phyloP scores from a whole-genome alignment of 1,140 invertebrate genomes.

The Limonius californicus region DNA sequence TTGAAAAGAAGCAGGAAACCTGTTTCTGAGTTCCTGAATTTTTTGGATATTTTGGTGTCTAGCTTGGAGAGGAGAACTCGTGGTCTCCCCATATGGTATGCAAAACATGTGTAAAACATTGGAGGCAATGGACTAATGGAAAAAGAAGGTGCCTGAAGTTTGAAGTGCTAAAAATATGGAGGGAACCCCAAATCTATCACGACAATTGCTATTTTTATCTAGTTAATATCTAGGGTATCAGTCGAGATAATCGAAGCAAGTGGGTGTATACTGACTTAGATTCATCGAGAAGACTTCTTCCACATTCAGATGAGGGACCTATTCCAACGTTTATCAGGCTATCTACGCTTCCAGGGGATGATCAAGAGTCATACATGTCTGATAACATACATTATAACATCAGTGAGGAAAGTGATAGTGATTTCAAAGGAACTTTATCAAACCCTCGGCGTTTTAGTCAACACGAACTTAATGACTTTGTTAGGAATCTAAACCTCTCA shows the following conservation, averaged over 20 bases:
- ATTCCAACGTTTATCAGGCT: background rate
- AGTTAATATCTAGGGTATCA: background rate
- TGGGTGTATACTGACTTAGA: background rate
- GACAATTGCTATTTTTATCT: no score
- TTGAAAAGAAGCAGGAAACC: no score
- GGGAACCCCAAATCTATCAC: background rate
- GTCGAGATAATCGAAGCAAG: background rate
- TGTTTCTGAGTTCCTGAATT: no score
- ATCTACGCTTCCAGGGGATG: background rate
- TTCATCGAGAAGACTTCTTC: background rate
- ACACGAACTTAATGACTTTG: background rate
- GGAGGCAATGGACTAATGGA: background rate
- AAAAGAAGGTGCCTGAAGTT: background rate
- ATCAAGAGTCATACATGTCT: background rate
- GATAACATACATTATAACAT: background rate
- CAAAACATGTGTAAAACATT: background rate
- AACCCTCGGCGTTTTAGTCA: background rate
- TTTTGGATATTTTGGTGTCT: background rate
- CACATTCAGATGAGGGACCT: background rate
- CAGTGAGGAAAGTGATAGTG: background rate
- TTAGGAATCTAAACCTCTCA: background rate
- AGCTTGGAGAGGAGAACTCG: background rate
- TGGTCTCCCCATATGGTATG: background rate
- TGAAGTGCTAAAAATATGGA: background rate
- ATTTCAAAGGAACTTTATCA: background rate